Base-by-base conservation (phyloP, 2,888 invertebrate genomes). In the Andricus quercusramuli region DNA sequence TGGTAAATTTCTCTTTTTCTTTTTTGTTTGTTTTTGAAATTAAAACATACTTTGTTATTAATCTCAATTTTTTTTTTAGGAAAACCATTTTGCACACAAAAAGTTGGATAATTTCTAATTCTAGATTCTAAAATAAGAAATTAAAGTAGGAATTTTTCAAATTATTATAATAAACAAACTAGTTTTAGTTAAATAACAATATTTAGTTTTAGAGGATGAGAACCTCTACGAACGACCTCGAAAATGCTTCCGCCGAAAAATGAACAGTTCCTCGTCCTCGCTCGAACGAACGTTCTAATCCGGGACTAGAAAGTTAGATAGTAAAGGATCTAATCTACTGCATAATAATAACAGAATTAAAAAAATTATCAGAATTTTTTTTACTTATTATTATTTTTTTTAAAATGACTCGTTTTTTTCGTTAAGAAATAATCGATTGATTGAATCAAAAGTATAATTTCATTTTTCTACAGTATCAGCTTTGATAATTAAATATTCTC, bases 171-270 rank as follows among this genome's bases (percentile, higher is more conserved):
- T 25, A 6, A 29, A 6, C 64, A 64, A 15, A 17, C n/a, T 20
- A 68, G 15, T 11, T 47, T 9, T 29, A 29, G 6, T 8, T n/a
- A 70, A 74, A 56, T 32, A n/a, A 56, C 32, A 74, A 56, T 32
- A n/a, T 59, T 29, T 8, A n/a, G 41, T n/a, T 74, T 22, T 56
- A 74, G 56, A 56, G 79, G 78, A 83, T 90, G 90, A 88, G 89
- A 89, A 82, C 88, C 90, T 32, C 90, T 90, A 89, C 5, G 22
- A 80, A 84, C 87, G 90, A 88, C 89, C 91, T 90, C 89, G 89
- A 88, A 88, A 90, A 87, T 85, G 85, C 88, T 90, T 91, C 90
- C 89, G 88, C 86, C 87, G 87, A 88, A 88, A 88, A 87, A 65
- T 77, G 80, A 80, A 78, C 74, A 74, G 74, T 74, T 74, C 56